Conservation (phyloP, 2,888 invertebrate genomes). For the Scrobipalpa costella region DNA sequence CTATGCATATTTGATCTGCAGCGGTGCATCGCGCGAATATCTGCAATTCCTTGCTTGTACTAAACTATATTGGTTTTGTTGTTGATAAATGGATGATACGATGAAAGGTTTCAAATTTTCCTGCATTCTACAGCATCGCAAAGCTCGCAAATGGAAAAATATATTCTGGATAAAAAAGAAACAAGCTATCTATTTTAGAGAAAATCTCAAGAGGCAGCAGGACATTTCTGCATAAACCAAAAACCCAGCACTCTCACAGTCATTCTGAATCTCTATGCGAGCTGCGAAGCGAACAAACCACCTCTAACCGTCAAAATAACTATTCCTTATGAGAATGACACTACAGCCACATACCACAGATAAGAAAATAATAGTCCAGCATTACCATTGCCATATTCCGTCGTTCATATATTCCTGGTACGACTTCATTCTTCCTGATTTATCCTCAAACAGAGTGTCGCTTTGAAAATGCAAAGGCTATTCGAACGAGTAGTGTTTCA, state of each 20-base stretch:
- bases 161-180: no score
- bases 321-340: slow-evolving; percentile 27
- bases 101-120: background rate
- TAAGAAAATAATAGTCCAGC: no score
- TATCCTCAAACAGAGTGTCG: slow-evolving; percentile 25
- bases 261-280: background rate
- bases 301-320: slow-evolving; percentile 26
- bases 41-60: background rate
- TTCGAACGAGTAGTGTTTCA: slow-evolving; percentile 20
- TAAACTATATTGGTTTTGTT: slow-evolving; percentile 13
- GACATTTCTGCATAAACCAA: background rate
- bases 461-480: slow-evolving; percentile 24
- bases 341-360: slow-evolving; percentile 9
- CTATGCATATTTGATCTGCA: slow-evolving; percentile 35
- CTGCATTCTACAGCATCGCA: no score
- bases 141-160: no score
- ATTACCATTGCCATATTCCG: slow-evolving; percentile 19
- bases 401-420: slow-evolving; percentile 20
- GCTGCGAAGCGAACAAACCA: slow-evolving; percentile 18
- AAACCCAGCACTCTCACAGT: background rate
- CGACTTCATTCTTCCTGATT: slow-evolving; percentile 27
- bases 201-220: no score
- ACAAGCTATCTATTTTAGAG: no score
- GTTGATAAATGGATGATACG: slow-evolving; percentile 6
- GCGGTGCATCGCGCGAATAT: slow-evolving; percentile 21